Conservation (phyloP, 2,888 invertebrate genomes). For the Noctua pronuba region DNA sequence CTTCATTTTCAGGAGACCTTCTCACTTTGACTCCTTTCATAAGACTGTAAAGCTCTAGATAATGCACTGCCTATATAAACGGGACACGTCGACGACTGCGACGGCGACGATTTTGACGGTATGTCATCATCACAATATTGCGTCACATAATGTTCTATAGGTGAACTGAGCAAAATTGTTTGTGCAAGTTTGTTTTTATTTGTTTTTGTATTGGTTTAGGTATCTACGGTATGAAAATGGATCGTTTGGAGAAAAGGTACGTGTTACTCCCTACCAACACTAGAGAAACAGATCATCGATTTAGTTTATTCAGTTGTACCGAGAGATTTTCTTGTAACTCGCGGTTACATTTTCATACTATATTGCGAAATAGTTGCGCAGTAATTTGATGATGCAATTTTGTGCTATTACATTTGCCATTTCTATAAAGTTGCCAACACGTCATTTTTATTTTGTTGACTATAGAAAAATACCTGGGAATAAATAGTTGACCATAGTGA, state of each 20-base stretch:
- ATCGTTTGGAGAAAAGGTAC: too few species aligned
- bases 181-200: too few species aligned
- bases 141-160: slow-evolving; percentile 12
- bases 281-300: not conserved
- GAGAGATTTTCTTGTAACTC: not conserved
- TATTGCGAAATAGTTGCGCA: slow-evolving; percentile 28
- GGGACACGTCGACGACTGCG: too few species aligned
- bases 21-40: slow-evolving; percentile 7
- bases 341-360: not conserved
- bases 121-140: slow-evolving; percentile 34
- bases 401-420: not conserved
- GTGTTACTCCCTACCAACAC: not conserved
- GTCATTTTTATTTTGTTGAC: not conserved
- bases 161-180: not conserved
- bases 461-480: too few species aligned
- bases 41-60: slow-evolving; percentile 25
- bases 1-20: slow-evolving; percentile 6
- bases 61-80: not conserved
- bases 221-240: not conserved
- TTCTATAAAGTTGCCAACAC: not conserved
- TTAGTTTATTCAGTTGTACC: not conserved
- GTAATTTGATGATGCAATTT: slow-evolving; percentile 15
- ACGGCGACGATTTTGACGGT: too few species aligned
- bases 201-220: too few species aligned
- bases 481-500: not conserved